A percentile compares a stretch with the other conserved stretches of the same genome.
These are phyloP conservation scores for Branchellion lobata DNA, from an alignment of 2,888 invertebrate genomes.

Conservation along the genomic window DNA sequence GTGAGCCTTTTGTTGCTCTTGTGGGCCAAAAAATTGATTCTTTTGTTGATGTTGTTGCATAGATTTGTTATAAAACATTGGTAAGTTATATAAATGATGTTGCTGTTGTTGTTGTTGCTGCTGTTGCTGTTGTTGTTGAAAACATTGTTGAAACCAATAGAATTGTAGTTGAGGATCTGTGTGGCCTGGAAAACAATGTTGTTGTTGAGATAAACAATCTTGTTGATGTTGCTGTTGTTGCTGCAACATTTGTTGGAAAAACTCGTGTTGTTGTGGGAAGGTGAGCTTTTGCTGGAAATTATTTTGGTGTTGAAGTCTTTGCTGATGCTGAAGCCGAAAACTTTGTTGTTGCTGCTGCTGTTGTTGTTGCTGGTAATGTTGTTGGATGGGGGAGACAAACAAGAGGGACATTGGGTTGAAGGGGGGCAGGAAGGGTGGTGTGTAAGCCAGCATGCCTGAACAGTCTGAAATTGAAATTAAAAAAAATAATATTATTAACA, in stretches of 20 bases:
- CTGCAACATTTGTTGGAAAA: neutral
- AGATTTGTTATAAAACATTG: conserved; percentile 2
- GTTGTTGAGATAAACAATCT: neutral
- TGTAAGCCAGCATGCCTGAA: neutral
- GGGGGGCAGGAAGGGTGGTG: neutral
- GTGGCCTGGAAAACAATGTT: neutral
- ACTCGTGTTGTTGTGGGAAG: too few relatives aligned
- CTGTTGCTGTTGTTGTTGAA: neutral
- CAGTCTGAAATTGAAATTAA: too few relatives aligned
- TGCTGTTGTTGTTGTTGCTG: neutral
- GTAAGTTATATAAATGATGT: neutral
- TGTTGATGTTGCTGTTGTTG: neutral
- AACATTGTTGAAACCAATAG: conserved; percentile 9
- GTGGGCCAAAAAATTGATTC: neutral
- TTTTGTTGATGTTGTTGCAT: conserved; percentile 12
- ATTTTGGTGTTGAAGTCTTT: neutral
- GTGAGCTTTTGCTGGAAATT: too few relatives aligned
- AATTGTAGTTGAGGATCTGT: conserved; percentile 1
- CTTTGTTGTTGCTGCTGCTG: neutral
- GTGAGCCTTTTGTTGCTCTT: neutral
- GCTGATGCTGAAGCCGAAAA: neutral
- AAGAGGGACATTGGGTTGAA: neutral
- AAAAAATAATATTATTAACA: too few relatives aligned
- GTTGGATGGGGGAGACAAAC: neutral
- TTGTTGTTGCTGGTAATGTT: neutral